These are phyloP conservation scores for Hypothenemus hampei DNA, from an alignment of 1,140 invertebrate genomes.

Conservation along the genomic window DNA sequence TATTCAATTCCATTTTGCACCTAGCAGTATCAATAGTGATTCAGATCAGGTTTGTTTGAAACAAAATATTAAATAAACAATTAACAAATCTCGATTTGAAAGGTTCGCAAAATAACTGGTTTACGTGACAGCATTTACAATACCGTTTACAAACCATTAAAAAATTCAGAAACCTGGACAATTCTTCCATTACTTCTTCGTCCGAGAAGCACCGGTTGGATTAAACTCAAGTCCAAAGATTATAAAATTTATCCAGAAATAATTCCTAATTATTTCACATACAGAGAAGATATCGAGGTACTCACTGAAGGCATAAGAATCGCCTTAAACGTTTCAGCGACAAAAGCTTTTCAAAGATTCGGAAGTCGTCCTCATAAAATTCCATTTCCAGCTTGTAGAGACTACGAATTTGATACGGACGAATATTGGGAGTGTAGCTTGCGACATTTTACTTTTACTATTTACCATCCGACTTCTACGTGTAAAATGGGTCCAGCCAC, in stretches of 20 bases:
- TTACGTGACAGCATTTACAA: constrained; percentile 76
- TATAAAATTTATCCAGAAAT: constrained; percentile 79
- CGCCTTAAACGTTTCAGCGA: constrained; percentile 71
- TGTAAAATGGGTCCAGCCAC: constrained; percentile 79
- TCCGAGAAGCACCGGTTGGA: constrained; percentile 76
- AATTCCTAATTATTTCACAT: constrained; percentile 87
- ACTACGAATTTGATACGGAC: constrained; percentile 66
- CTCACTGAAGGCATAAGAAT: constrained; percentile 78
- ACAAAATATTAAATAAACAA: no score
- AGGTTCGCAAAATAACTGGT: constrained; percentile 60
- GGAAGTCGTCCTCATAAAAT: constrained; percentile 72
- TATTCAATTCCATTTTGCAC: constrained; percentile 81
- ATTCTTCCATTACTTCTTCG: constrained; percentile 74
- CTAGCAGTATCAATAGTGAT: constrained; percentile 76
- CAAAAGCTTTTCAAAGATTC: constrained; percentile 73
- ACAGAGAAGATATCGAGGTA: constrained; percentile 69
- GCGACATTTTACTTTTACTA: constrained; percentile 77
- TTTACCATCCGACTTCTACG: constrained; percentile 80
- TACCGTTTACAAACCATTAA: constrained; percentile 76
- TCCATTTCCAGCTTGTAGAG: constrained; percentile 74
- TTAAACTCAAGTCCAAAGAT: constrained; percentile 71
- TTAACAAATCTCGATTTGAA: neutral
- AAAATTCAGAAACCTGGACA: constrained; percentile 75
- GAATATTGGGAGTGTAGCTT: constrained; percentile 83
- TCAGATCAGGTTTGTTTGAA: constrained; percentile 53